phyloP scores from a whole-genome alignment of 1,140 invertebrate genomes.

The Cryptotermes secundus region DNA sequence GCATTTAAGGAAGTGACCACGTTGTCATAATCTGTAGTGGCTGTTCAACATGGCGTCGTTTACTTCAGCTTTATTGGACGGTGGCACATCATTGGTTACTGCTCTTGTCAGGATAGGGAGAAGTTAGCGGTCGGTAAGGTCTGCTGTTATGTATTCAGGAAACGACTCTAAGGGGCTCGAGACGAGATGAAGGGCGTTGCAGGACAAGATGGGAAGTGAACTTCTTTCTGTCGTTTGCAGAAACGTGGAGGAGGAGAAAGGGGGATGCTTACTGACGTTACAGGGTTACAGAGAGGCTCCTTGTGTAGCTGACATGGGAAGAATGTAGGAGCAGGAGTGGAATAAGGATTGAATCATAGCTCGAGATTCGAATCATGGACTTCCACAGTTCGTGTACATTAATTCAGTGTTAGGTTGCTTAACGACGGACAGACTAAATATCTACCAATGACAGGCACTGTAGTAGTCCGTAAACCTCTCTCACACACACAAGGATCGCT shows the following conservation, averaged over 20 bases:
- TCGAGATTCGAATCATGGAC: too few relatives aligned
- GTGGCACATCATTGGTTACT: not conserved
- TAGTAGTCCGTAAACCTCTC: too few relatives aligned
- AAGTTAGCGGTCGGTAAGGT: not conserved
- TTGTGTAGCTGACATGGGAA: not conserved
- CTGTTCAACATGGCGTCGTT: conserved; percentile 4
- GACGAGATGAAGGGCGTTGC: not conserved
- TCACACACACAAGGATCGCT: too few relatives aligned
- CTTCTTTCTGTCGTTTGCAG: not conserved
- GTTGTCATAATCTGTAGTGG: not conserved
- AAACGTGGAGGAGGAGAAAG: not conserved
- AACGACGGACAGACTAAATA: too few relatives aligned
- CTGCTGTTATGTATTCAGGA: not conserved
- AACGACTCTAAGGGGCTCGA: not conserved
- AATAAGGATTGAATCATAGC: not conserved
- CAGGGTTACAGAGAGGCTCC: not conserved
- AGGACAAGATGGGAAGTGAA: not conserved
- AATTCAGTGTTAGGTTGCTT: too few relatives aligned
- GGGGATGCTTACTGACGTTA: conserved; percentile 2
- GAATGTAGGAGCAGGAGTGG: not conserved
- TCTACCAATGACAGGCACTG: too few relatives aligned
- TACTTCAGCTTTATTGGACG: not conserved
- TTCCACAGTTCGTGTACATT: too few relatives aligned
- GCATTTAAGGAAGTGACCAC: not conserved
- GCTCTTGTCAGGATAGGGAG: not conserved